Evolutionary conservation across 1,140 invertebrate species (phyloP).

Genomic region (Ips typographus): DNA sequence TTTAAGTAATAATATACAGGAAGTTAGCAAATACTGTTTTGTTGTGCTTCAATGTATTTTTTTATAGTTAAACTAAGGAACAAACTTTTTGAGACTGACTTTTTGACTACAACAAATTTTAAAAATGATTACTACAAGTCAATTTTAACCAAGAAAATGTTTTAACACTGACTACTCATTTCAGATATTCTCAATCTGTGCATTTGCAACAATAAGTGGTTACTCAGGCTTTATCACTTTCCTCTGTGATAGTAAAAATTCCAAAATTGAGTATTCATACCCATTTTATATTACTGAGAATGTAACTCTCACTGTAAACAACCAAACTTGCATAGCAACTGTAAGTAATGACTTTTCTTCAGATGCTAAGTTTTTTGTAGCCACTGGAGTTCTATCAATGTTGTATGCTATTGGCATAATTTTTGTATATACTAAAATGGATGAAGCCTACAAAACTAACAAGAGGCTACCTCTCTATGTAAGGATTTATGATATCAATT

Average conservation of each 20-base stretch:
- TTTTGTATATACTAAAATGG: slow-evolving; percentile 62
- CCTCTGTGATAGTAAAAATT: slow-evolving; percentile 23
- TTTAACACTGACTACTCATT: slow-evolving; percentile 40
- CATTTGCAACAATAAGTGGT: slow-evolving; percentile 60
- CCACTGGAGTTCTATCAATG: slow-evolving; percentile 67
- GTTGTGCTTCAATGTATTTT: no score
- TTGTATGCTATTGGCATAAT: slow-evolving; percentile 62
- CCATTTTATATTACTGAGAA: slow-evolving; percentile 41
- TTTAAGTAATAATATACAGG: slow-evolving; percentile 15
- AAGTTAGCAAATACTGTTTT: background rate
- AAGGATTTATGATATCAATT: slow-evolving; percentile 32
- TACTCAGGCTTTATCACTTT: slow-evolving; percentile 49
- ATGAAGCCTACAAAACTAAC: slow-evolving; percentile 62
- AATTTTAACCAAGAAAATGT: slow-evolving; percentile 1
- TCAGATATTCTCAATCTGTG: slow-evolving; percentile 60
- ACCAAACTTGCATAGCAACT: slow-evolving; percentile 11
- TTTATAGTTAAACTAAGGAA: no score
- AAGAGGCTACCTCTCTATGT: slow-evolving; percentile 53
- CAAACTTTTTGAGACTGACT: no score
- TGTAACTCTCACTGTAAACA: slow-evolving; percentile 7
- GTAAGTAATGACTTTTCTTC: slow-evolving; percentile 58
- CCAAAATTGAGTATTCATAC: slow-evolving; percentile 43
- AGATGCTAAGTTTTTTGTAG: slow-evolving; percentile 69
- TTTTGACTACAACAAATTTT: slow-evolving; percentile 2
- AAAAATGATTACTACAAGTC: slow-evolving; percentile 10